Conservation (phyloP, 2,797 vertebrate species). For the Columba guinea region DNA sequence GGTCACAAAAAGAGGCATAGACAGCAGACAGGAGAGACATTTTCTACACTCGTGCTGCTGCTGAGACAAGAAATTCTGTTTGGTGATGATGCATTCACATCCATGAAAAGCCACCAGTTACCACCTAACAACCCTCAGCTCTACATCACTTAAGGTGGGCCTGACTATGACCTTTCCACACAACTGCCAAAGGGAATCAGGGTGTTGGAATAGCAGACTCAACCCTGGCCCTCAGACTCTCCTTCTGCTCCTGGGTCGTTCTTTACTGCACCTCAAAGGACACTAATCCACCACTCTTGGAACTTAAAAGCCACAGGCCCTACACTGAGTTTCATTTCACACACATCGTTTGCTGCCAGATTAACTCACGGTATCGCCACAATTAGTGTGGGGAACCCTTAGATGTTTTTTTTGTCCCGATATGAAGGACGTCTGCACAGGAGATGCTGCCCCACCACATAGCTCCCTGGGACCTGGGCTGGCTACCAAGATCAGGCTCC, state of each 20-base stretch:
- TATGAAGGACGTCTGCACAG: background rate
- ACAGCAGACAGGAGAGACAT: background rate
- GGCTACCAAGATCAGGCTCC: background rate
- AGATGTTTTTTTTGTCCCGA: background rate
- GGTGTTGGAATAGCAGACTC: background rate
- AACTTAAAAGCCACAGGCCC: background rate
- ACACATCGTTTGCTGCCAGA: rapidly evolving
- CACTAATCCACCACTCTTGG: background rate
- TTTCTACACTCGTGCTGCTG: background rate
- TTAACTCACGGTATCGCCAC: background rate
- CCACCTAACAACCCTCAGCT: background rate
- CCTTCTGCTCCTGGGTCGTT: background rate
- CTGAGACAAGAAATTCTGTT: background rate
- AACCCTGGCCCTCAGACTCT: background rate
- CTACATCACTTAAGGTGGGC: background rate
- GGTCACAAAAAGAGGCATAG: background rate
- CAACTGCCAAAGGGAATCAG: background rate
- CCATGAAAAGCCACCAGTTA: background rate
- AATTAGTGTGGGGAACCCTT: rapidly evolving
- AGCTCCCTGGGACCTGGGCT: background rate
- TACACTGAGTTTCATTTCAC: background rate
- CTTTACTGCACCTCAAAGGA: background rate
- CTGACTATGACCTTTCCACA: background rate
- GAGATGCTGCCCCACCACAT: background rate
- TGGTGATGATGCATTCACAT: background rate